Percentiles rank a stretch among this genome's conserved stretches.
phyloP scores from a whole-genome alignment of 2,888 invertebrate species.

The Pantelozetes paolii region DNA sequence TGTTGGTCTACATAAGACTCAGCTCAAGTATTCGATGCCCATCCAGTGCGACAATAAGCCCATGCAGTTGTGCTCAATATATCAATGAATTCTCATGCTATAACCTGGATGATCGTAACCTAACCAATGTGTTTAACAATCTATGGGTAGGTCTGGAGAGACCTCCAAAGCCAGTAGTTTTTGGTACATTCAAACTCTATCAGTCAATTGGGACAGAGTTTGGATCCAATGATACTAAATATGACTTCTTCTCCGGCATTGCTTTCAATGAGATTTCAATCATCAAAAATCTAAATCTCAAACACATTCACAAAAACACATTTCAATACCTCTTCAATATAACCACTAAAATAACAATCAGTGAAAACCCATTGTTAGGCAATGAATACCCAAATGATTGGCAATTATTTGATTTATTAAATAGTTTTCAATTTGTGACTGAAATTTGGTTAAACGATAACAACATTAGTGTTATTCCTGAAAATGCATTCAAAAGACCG shows the following conservation, averaged over 20 bases:
- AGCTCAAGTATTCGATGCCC: background rate
- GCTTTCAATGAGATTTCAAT: constrained; percentile 31
- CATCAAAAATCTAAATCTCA: constrained; percentile 9
- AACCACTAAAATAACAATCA: constrained; percentile 17
- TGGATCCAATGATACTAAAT: constrained; percentile 3
- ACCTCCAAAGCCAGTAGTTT: background rate
- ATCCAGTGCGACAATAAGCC: background rate
- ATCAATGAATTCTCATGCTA: constrained; percentile 29
- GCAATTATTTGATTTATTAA: constrained; percentile 26
- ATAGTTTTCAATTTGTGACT: constrained; percentile 16
- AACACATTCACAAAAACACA: constrained; percentile 31
- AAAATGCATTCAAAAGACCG: constrained; percentile 32
- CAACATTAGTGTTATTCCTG: constrained; percentile 31
- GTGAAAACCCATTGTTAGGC: constrained; percentile 33
- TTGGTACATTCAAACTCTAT: constrained; percentile 38
- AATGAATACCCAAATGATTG: constrained; percentile 4
- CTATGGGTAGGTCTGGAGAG: background rate
- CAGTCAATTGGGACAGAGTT: constrained; percentile 32
- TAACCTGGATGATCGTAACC: constrained; percentile 14
- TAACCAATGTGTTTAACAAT: constrained; percentile 23
- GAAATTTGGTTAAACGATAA: constrained; percentile 35
- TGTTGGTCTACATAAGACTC: background rate
- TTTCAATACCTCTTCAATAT: constrained; percentile 25
- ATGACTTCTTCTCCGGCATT: constrained; percentile 32
- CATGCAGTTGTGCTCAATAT: constrained; percentile 38